A percentile compares a stretch with the other conserved stretches of the same genome.
These are phyloP conservation scores for Cladopsammia gracilis DNA, from an alignment of 64 coral and sea anemone species.

Conservation along the genomic window DNA sequence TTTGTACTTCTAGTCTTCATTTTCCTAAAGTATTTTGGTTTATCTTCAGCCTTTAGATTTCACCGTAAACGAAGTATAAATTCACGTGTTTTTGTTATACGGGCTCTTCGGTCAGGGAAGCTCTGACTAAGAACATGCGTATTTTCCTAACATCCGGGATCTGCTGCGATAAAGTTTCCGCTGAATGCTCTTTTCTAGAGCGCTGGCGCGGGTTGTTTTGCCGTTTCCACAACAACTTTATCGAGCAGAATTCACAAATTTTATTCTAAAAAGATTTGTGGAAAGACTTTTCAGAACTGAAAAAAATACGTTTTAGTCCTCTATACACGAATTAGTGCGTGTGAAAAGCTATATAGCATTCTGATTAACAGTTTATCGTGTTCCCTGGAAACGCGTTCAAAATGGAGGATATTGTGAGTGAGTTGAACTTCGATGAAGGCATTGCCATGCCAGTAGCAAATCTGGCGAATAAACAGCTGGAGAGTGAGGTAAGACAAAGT, in stretches of 20 bases:
- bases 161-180: background rate
- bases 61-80: background rate
- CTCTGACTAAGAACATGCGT: background rate
- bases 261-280: background rate
- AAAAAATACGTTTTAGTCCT: background rate
- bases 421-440: constrained; percentile 97
- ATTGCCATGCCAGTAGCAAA: constrained; percentile 99
- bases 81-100: background rate
- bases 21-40: background rate
- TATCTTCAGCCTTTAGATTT: background rate
- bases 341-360: background rate
- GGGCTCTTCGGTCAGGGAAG: background rate
- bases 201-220: constrained; percentile 40
- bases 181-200: constrained; percentile 28
- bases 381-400: constrained; percentile 14
- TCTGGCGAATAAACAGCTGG: constrained; percentile 89
- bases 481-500: constrained; percentile 78
- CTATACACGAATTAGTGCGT: background rate
- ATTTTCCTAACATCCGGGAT: background rate
- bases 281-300: background rate
- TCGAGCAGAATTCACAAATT: background rate
- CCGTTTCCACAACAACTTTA: constrained; percentile 91
- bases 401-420: constrained; percentile 94
- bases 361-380: background rate
- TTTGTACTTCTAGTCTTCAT: constrained; percentile 9